Percentiles rank a stretch among this genome's conserved stretches.
phyloP scores from a whole-genome alignment of 1,140 invertebrate genomes.

The Cepaea nemoralis region DNA sequence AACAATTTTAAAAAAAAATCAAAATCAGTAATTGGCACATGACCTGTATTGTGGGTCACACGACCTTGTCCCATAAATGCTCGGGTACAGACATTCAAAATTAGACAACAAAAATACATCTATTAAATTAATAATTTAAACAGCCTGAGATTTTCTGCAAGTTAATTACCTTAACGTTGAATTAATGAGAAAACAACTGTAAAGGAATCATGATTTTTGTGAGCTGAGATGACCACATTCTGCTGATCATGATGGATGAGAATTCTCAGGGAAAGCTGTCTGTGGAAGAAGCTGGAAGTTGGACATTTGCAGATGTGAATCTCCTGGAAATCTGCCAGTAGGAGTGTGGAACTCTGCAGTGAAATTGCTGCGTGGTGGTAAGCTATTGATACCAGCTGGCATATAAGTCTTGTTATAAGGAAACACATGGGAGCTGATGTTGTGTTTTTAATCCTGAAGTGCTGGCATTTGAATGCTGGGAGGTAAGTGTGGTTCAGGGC shows the following conservation, averaged over 20 bases:
- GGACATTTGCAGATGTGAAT: constrained; percentile 8
- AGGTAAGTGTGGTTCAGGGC: constrained; percentile 25
- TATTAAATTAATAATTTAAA: too few species aligned
- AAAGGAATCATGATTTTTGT: too few species aligned
- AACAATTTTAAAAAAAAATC: too few species aligned
- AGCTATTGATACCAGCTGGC: constrained; percentile 11
- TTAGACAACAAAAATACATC: too few species aligned
- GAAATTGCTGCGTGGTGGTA: constrained; percentile 15
- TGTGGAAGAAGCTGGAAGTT: constrained; percentile 39
- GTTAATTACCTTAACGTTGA: too few species aligned
- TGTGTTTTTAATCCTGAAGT: constrained; percentile 30
- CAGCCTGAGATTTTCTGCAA: too few species aligned
- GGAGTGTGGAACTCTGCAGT: constrained; percentile 11
- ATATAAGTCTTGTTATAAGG: constrained; percentile 33
- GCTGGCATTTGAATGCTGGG: constrained; percentile 15
- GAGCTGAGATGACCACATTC: too few species aligned
- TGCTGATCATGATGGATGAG: constrained; percentile 36
- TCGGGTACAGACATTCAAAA: too few species aligned
- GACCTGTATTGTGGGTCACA: too few species aligned
- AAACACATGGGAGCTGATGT: constrained; percentile 19
- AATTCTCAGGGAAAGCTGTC: constrained; percentile 39
- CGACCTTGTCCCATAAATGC: too few species aligned
- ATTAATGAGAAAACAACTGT: too few species aligned
- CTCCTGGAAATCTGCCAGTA: constrained; percentile 17
- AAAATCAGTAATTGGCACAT: too few species aligned